A percentile compares a stretch with the other conserved stretches of the same genome.
Conservation (phyloP, 1,140 invertebrate species). For the Telenomus remus region DNA sequence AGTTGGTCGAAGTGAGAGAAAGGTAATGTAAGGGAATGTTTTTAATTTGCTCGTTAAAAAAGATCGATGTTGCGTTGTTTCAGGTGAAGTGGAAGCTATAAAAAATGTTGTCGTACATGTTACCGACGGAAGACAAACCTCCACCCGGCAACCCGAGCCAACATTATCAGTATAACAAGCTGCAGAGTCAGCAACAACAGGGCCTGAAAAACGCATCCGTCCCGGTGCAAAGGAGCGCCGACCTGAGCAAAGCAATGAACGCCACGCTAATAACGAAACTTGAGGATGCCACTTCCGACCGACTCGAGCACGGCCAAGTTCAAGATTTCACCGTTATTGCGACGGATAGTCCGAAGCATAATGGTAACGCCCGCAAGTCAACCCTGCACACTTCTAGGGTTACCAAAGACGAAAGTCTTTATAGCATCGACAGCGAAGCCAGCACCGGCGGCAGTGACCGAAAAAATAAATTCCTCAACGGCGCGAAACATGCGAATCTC, state of each 20-base stretch:
- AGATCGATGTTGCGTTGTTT: constrained; percentile 15
- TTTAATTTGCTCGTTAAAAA: not conserved
- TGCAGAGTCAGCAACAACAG: constrained; percentile 46
- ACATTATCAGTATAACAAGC: constrained; percentile 57
- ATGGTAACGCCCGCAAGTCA: constrained; percentile 68
- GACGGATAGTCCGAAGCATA: constrained; percentile 67
- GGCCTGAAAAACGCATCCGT: constrained; percentile 50
- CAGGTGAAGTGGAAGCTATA: constrained; percentile 38
- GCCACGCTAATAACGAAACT: constrained; percentile 57
- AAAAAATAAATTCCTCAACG: constrained; percentile 71
- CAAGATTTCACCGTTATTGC: constrained; percentile 51
- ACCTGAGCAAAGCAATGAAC: constrained; percentile 62
- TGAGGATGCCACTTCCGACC: constrained; percentile 56
- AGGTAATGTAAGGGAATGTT: not conserved
- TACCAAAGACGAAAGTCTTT: constrained; percentile 72
- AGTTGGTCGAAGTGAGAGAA: too few species aligned
- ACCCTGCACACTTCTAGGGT: constrained; percentile 69
- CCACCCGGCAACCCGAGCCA: constrained; percentile 66
- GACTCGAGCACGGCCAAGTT: constrained; percentile 52
- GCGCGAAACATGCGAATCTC: constrained; percentile 75
- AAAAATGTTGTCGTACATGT: constrained; percentile 75
- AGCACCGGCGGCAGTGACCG: constrained; percentile 71
- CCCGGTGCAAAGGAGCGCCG: constrained; percentile 59
- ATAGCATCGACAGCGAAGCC: constrained; percentile 73
- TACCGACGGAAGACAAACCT: constrained; percentile 74